phyloP scores from a whole-genome alignment of 2,113 vertebrate genomes.

The Ptyas mucosa region DNA sequence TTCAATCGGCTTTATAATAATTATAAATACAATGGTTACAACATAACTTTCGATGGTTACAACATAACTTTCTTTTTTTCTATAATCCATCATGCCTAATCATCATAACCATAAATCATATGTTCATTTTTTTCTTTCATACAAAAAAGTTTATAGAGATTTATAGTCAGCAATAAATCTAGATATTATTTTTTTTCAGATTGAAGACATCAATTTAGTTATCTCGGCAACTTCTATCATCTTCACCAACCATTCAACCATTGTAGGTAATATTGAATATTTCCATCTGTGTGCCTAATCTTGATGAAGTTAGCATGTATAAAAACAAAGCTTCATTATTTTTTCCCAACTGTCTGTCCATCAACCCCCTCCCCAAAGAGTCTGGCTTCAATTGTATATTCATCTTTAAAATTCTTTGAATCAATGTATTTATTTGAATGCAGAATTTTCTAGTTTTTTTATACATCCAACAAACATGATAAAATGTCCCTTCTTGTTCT shows the following conservation, averaged over 20 bases:
- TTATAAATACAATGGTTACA: not conserved
- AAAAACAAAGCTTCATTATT: not conserved
- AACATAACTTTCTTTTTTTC: not conserved
- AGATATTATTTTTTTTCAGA: not conserved
- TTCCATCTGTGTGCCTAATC: not conserved
- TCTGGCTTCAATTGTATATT: not conserved
- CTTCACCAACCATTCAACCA: not conserved
- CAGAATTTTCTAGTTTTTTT: not conserved
- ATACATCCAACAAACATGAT: not conserved
- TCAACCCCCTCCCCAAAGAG: not conserved
- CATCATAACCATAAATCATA: not conserved
- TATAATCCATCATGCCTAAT: not conserved
- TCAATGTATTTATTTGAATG: not conserved
- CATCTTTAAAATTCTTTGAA: not conserved
- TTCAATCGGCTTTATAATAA: not conserved
- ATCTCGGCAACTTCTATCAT: not conserved
- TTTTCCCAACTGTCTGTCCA: not conserved
- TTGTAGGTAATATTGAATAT: not conserved
- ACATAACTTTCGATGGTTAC: not conserved
- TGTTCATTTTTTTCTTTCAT: not conserved
- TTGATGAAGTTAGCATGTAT: not conserved
- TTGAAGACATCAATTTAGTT: not conserved
- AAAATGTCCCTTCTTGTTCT: not conserved
- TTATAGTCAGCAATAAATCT: not conserved
- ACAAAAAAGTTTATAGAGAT: not conserved